Evolutionary conservation across 2,113 vertebrate genomes (phyloP), one percentile per base, ranked within the genome.

Genomic region (Leptosomus discolor): DNA sequence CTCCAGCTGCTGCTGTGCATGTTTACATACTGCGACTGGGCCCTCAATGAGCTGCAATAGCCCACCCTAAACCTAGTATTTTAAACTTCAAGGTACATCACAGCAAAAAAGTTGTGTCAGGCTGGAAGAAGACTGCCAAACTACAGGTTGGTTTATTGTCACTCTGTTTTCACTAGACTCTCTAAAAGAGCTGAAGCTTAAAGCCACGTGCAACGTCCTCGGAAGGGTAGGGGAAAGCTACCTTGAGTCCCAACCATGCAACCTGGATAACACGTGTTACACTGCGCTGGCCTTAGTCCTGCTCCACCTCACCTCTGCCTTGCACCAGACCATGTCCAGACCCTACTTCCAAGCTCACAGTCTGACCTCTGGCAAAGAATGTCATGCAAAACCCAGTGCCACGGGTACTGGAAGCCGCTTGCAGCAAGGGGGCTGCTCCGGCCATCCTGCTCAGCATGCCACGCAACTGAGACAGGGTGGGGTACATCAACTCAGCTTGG

Each of bases 381-480:
- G 6, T 15, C 87, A n/a, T 0, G 5, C n/a, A 73, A 36, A 73
- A 74, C 4, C 32, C 2, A 46, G 32, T 13, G 63, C 34, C 50
- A 30, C 63, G 23, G 11, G 43, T 41, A 30, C 37, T 29, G 37
- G 41, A 41, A 69, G 17, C 3, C 34, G 12, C 69, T 11, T 15
- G 41, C 54, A 43, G 34, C 29, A 15, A 71, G 30, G 27, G 5
- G 3, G 21, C 21, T 5, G 4, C 17, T 27, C 41, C 65, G 24
- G 63, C 29, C 58, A 15, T 8, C 45, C 63, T 19, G 67, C 34
- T 51, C 81, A 37, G 56, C 26, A 5, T 16, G 6, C 37, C 73
- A 20, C 0, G 6, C 32, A 21, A 3, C 12, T 8, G 32, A 70
- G 23, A 6, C 45, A 0, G 20, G 3, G 12, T 2, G 30, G 17